Conservation (phyloP, 2,113 vertebrate genomes). For the Chaetorhynchus papuensis region DNA sequence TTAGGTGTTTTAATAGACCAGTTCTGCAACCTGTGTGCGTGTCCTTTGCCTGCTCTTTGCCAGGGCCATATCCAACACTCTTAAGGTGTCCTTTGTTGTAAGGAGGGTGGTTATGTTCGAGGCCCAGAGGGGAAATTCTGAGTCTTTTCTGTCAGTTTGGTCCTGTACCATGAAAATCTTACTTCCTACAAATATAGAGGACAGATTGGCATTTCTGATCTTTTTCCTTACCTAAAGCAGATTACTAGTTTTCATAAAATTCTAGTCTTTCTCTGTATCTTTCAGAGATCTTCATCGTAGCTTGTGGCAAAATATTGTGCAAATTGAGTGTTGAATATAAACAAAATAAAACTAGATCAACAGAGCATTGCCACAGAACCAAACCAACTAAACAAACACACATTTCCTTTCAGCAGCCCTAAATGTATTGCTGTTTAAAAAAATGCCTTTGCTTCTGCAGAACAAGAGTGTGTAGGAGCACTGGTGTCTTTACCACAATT, state of each 20-base stretch:
- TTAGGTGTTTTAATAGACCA: neutral
- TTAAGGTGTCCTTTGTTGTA: accelerated
- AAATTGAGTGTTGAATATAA: neutral
- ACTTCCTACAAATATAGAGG: neutral
- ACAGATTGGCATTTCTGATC: neutral
- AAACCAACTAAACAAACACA: neutral
- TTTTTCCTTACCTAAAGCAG: neutral
- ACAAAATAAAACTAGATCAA: neutral
- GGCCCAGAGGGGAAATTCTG: neutral
- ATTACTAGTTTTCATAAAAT: neutral
- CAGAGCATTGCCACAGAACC: neutral
- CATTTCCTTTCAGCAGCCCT: neutral
- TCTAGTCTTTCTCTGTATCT: neutral
- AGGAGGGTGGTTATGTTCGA: neutral
- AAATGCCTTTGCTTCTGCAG: neutral
- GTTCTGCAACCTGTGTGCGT: neutral
- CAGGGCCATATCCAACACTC: accelerated
- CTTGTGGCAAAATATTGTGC: neutral
- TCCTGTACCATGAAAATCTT: neutral
- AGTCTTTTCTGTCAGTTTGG: neutral
- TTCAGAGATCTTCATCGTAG: accelerated
- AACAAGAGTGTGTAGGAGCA: neutral
- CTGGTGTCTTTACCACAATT: neutral
- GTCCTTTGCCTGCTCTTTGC: neutral
- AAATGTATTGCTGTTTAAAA: neutral